phyloP scores from a whole-genome alignment of 1,140 invertebrate genomes.

The Ips nitidus region DNA sequence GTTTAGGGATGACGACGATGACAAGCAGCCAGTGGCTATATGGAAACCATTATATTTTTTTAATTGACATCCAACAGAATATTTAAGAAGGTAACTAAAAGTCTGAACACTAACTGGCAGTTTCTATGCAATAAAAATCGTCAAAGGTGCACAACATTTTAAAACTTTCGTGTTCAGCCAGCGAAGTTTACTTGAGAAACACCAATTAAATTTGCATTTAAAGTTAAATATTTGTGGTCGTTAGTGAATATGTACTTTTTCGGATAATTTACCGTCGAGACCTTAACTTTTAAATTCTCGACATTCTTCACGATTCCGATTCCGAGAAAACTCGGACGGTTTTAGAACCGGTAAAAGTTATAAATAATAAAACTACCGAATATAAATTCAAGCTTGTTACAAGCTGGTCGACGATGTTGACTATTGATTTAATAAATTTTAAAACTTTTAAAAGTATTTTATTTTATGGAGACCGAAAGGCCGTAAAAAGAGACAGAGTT shows the following conservation, averaged over 20 bases:
- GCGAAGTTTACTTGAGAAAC: constrained; percentile 12
- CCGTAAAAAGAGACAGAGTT: constrained; percentile 17
- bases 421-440: constrained; percentile 35
- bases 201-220: constrained; percentile 34
- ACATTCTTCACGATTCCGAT: constrained; percentile 27
- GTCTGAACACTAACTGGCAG: too few relatives aligned
- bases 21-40: not conserved
- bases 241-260: constrained; percentile 31
- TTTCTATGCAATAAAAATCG: not conserved
- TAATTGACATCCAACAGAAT: too few relatives aligned
- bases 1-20: not conserved
- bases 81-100: too few relatives aligned
- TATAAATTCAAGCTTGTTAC: constrained; percentile 35
- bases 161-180: constrained; percentile 7
- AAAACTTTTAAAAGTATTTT: constrained; percentile 29
- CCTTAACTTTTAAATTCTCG: constrained; percentile 26
- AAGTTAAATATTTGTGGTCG: constrained; percentile 33
- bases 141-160: not conserved
- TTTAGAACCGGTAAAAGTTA: constrained; percentile 34
- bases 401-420: constrained; percentile 25
- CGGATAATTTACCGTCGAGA: constrained; percentile 27
- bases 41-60: too few relatives aligned
- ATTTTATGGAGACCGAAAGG: constrained; percentile 21
- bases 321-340: constrained; percentile 31
- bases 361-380: constrained; percentile 35